Base-by-base conservation (phyloP, 1,140 invertebrate genomes). In the Procambarus virginalis region DNA sequence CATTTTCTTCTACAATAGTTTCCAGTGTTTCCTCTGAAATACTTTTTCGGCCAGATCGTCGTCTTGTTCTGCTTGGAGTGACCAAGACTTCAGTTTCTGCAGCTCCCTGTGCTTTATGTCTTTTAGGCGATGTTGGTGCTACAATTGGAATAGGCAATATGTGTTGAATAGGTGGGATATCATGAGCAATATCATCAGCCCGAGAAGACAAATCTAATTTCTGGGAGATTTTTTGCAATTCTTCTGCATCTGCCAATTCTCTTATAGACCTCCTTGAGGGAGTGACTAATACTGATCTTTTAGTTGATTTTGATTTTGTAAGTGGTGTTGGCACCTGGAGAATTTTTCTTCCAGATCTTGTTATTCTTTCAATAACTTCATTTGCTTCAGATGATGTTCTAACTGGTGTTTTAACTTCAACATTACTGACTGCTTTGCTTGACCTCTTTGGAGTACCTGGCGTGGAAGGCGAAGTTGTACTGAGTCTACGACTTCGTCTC, bases 261-360 rank as follows among this genome's bases (percentile, higher is more conserved):
- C 68, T 75, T 70, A 45, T 82, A 8, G 78, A 58, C n/a, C 78
- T 80, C 45, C 64, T 88, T 1, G 22, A 20, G 6, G 79, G 70
- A 6, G 77, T 80, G 10, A 70, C 64, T 20, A 55, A 60, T 48
- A 48, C 4, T 48, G 78, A 75, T 17, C 46, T 55, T 49, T 60
- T 20, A 9, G 78, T 45, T 34, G 78, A 68, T 58, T 34, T 70
- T 12, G 78, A 81, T 58, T 73, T 80, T 14, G 78, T 82, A 8
- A 75, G 45, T 2, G 86, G 86, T 22, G 64, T 73, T 55, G 78
- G 86, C 6, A 88, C 86, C 17, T 82, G 86, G 22, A 20, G 64
- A 8, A 88, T 45, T 78, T 88, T 88, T 14, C 86, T 81, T 45
- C 86, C 86, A 20, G 86, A 88, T 22, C 86, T 73, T 20, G 86